phyloP scores from a whole-genome alignment of 64 coral and sea anemone species.

The Anthopleura sola region DNA sequence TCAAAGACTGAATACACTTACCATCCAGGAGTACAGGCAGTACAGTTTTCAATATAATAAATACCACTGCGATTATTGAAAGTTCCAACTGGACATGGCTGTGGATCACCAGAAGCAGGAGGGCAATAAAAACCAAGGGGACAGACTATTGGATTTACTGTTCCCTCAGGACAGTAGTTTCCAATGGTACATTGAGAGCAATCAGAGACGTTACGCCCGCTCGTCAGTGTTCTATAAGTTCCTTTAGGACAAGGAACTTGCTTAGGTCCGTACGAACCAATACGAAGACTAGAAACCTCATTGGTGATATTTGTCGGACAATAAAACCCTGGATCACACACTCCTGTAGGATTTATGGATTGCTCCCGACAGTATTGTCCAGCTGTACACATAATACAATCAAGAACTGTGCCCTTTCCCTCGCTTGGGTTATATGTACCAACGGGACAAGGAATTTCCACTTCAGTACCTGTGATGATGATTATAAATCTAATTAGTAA shows the following conservation, averaged over 20 bases:
- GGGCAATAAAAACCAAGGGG: conserved; percentile 87
- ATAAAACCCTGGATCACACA: conserved; percentile 75
- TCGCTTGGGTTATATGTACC: conserved; percentile 81
- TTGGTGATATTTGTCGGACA: conserved; percentile 98
- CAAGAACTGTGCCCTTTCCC: conserved; percentile 41
- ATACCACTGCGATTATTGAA: conserved; percentile 71
- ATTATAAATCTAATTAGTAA: neutral
- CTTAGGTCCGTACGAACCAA: conserved; percentile 86
- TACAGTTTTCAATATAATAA: conserved; percentile 83
- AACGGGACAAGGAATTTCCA: conserved; percentile 84
- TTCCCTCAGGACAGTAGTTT: conserved; percentile 82
- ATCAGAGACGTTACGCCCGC: conserved; percentile 62
- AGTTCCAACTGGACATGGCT: conserved; percentile 85
- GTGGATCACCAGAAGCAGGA: conserved; percentile 85
- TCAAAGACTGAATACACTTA: conserved; percentile 26
- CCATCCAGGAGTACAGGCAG: conserved; percentile 91
- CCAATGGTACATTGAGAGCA: conserved; percentile 66
- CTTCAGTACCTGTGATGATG: conserved; percentile 48
- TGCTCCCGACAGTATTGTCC: conserved; percentile 86
- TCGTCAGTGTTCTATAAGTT: conserved; percentile 65
- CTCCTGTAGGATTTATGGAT: conserved; percentile 51
- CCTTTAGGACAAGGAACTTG: conserved; percentile 86
- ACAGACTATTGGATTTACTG: conserved; percentile 64
- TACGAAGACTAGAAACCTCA: conserved; percentile 47
- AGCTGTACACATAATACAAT: conserved; percentile 82